Percentiles rank a stretch among this genome's conserved stretches.
phyloP scores from a whole-genome alignment of 2,888 invertebrate species.

The Cyrtodaria siliqua region DNA sequence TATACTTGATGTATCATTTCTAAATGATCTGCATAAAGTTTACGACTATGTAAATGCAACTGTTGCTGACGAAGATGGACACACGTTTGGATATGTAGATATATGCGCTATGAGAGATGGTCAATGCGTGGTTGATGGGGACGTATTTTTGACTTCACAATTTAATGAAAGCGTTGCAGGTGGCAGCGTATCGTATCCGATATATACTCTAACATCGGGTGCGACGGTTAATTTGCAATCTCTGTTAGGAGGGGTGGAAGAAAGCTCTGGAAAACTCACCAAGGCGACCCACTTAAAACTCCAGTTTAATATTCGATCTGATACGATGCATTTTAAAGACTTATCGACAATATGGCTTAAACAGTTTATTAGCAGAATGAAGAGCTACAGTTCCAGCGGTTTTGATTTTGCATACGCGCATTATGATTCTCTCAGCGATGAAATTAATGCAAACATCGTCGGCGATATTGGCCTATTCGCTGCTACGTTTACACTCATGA shows the following conservation, averaged over 20 bases:
- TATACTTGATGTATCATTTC: constrained; percentile 34
- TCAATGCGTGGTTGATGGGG: constrained; percentile 46
- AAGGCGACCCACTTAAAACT: constrained; percentile 45
- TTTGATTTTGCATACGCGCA: constrained; percentile 37
- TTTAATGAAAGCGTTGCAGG: constrained; percentile 16
- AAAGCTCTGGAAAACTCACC: constrained; percentile 7
- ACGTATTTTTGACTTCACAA: constrained; percentile 21
- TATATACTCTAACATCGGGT: constrained; percentile 17
- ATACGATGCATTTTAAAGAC: constrained; percentile 8
- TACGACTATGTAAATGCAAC: constrained; percentile 3
- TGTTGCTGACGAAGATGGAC: constrained; percentile 25
- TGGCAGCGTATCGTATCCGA: constrained; percentile 46
- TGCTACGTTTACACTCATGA: constrained; percentile 57
- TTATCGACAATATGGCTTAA: constrained; percentile 44
- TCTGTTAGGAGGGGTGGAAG: constrained; percentile 28
- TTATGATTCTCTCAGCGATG: constrained; percentile 47
- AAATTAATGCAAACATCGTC: constrained; percentile 45
- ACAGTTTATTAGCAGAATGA: constrained; percentile 36
- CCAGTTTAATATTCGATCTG: constrained; percentile 46
- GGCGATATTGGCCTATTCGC: constrained; percentile 55
- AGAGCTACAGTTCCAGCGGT: constrained; percentile 2
- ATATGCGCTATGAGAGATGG: constrained; percentile 40
- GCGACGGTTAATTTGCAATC: constrained; percentile 8
- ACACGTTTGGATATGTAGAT: constrained; percentile 3
- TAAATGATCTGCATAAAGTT: constrained; percentile 31